A percentile compares a stretch with the other conserved stretches of the same genome.
These are phyloP conservation scores for Hapalemur alaotrensis DNA, from an alignment of 2,797 vertebrate genomes.

Conservation along the genomic window DNA sequence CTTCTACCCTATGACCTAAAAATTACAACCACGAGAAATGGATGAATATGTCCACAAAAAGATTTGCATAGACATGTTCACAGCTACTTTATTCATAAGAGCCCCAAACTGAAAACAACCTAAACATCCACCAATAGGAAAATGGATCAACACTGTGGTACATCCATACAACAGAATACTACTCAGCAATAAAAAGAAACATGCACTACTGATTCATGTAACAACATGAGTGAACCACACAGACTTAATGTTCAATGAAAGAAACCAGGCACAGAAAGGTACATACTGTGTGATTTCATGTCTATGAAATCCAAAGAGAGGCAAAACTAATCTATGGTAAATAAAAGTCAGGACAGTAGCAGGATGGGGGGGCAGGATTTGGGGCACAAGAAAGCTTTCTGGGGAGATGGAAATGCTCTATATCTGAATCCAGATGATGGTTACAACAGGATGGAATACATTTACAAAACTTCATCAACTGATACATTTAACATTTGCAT, in stretches of 20 bases:
- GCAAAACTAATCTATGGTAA: background rate
- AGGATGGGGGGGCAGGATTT: background rate
- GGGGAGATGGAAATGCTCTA: background rate
- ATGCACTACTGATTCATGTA: fast-evolving
- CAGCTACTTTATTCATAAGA: background rate
- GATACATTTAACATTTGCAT: background rate
- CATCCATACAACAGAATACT: background rate
- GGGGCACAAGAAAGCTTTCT: background rate
- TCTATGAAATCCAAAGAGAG: background rate
- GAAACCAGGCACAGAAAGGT: background rate
- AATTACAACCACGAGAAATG: background rate
- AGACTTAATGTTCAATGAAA: background rate
- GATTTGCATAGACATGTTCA: background rate
- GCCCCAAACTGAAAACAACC: background rate
- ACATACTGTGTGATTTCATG: fast-evolving
- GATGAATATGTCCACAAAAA: background rate
- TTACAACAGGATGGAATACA: background rate
- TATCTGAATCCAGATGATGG: background rate
- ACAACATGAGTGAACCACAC: fast-evolving
- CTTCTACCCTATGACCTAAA: background rate
- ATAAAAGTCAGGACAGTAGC: background rate
- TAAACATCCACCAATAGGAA: background rate
- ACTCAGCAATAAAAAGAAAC: background rate
- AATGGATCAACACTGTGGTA: background rate
- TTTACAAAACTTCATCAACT: background rate